Base-by-base conservation (phyloP, 2,888 invertebrate species). In the Leptogaster cylindrica region DNA sequence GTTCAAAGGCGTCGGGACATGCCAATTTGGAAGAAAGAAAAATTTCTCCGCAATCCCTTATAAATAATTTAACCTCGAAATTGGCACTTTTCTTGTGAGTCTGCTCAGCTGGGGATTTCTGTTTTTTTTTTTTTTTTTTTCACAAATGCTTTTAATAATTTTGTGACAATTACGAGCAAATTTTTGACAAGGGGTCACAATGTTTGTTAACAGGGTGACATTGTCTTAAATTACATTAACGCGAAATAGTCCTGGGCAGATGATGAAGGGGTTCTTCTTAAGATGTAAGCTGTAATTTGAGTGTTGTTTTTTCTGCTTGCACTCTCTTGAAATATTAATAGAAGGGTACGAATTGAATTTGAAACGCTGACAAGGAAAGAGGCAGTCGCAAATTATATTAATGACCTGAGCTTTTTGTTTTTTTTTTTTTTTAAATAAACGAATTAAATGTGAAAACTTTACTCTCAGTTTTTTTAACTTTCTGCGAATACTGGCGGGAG, bases 141-240 rank as follows among this genome's bases (percentile, higher is more conserved):
- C n/a, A n/a, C n/a, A n/a, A n/a, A n/a, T n/a, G 48, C 41, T 14
- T 41, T 41, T 16, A 48, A 10, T 25, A n/a, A 25, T 48, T 48
- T 25, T 25, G 23, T 4, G n/a, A n/a, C 48, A 48, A 25, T 48
- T 48, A 48, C n/a, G 12, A n/a, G 27, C n/a, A n/a, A n/a, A n/a
- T 48, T 25, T 25, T 48, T 27, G 16, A 27, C 27, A 12, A 27
- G 48, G 48, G n/a, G 25, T 25, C 48, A 27, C 48, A 27, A 25
- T 25, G 1, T 48, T 48, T 25, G 6, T 16, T 48, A 12, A 6
- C n/a, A 25, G 48, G 48, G 48, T 25, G 48, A 48, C n/a, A 46
- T 46, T 46, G 46, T 16, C 48, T 48, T n/a, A 48, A 48, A 48
- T 48, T 25, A 12, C 23, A 48, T 48, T 48, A 48, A 10, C n/a